Conservation (phyloP, 2,888 invertebrate species). For the Dasysyrphus albostriatus region DNA sequence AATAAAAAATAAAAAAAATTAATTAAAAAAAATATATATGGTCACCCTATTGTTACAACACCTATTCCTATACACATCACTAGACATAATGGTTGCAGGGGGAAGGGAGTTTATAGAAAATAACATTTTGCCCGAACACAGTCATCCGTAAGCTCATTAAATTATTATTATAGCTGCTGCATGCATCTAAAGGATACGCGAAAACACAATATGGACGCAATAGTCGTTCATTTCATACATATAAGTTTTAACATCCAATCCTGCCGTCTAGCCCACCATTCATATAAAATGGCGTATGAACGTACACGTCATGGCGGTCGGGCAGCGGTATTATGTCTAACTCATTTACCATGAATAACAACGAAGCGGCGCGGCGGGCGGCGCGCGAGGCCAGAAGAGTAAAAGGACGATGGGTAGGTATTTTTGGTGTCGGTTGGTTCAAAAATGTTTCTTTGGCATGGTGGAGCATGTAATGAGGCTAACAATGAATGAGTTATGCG, state of each 20-base stretch:
- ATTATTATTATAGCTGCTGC: slow-evolving; percentile 67
- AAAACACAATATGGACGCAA: slow-evolving; percentile 28
- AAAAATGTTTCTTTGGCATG: slow-evolving; percentile 1
- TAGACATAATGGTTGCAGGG: neutral
- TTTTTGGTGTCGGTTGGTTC: slow-evolving; percentile 1
- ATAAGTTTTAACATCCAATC: neutral
- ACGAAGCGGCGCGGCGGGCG: too few species aligned
- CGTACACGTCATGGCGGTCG: neutral
- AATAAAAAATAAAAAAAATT: too few species aligned
- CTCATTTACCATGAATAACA: neutral
- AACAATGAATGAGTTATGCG: slow-evolving; percentile 30
- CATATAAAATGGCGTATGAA: neutral
- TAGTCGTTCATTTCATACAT: slow-evolving; percentile 9
- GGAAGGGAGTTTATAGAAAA: neutral
- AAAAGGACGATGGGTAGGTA: neutral
- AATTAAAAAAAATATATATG: neutral
- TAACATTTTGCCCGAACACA: slow-evolving; percentile 28
- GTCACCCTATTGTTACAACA: neutral
- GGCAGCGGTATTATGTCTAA: neutral
- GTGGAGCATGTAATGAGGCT: slow-evolving; percentile 24
- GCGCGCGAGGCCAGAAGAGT: neutral
- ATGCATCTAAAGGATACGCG: slow-evolving; percentile 42
- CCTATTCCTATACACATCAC: neutral
- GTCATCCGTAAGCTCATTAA: slow-evolving; percentile 70
- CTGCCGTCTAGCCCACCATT: neutral